These are phyloP conservation scores for Tragelaphus oryx DNA, from an alignment of 2,797 vertebrate genomes.

Conservation along the genomic window DNA sequence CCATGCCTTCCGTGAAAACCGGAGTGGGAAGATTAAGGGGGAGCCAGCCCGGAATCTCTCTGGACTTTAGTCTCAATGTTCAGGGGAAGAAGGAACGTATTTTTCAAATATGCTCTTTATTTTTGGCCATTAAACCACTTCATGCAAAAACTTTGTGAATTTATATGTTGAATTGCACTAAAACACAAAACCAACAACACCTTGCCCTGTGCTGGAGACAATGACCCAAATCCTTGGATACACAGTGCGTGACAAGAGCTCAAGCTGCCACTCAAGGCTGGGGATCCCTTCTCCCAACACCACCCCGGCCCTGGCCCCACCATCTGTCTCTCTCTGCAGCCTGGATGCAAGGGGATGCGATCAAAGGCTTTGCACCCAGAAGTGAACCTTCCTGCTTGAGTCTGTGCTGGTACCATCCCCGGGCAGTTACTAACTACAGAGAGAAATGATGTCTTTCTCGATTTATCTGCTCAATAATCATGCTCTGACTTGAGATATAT, in stretches of 20 bases:
- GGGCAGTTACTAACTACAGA: accelerated
- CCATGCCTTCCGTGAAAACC: accelerated
- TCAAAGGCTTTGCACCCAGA: accelerated
- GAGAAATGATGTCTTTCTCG: accelerated
- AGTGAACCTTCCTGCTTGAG: accelerated
- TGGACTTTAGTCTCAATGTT: neutral
- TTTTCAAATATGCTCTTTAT: neutral
- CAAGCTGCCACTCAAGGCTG: neutral
- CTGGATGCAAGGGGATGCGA: neutral
- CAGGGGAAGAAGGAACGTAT: neutral
- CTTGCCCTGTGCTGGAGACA: neutral
- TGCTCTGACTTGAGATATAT: neutral
- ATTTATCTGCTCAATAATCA: neutral
- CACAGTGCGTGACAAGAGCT: too few species aligned
- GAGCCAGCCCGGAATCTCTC: neutral
- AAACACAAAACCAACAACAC: neutral
- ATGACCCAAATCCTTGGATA: neutral
- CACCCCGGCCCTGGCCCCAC: accelerated
- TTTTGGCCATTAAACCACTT: neutral
- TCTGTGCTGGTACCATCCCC: accelerated
- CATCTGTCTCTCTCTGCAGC: accelerated
- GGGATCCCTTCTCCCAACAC: accelerated
- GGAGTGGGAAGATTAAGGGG: neutral
- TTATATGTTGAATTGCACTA: neutral
- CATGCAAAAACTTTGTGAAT: neutral